Evolutionary conservation across 2,888 invertebrate species (phyloP), one percentile per base, ranked within the genome.

Genomic region (Alitta virens): DNA sequence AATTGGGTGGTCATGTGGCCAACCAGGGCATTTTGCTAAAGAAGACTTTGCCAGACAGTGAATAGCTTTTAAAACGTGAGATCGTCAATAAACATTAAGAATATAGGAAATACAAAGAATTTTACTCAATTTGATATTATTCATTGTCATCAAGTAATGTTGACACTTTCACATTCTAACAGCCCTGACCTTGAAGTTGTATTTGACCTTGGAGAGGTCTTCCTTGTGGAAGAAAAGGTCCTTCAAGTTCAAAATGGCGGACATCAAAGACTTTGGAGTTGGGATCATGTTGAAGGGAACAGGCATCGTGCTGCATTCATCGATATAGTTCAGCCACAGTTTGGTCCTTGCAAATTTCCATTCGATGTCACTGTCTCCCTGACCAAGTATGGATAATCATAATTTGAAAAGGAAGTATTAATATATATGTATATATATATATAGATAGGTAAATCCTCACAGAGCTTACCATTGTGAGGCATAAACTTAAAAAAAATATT

Each of bases 281-380:
- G 63, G 63, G 16, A 63, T 43, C n/a, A 61, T 57, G 60, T 63
- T 63, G 43, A 63, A 63, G 1, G 63, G 63, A 1, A 63, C 63
- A 1, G 63, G 63, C 33, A 63, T 23, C 1, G 63, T 63, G 12
- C 56, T 42, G 24, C 56, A 55, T 33, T 63, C 72, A 56, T 63
- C 60, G 9, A 63, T 63, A 49, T 60, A 63, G 52, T 61, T 61
- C 26, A 63, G 54, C 63, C 63, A 63, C 33, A 63, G 50, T 25
- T 63, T 63, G 12, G 60, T 61, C 1, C 63, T 46, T 1, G 63
- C 63, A 56, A 60, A 63, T 38, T 63, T 63, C 63, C 63, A 63
- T 42, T 63, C 63, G 56, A 63, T 43, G 27, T 63, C 63, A 51
- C 50, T 60, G 42, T 63, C 63, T 9, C 56, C 63, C 63, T 63